Percentiles rank a stretch among this genome's conserved stretches.
Conservation (phyloP, 2,113 vertebrate genomes). For the Riparia riparia region DNA sequence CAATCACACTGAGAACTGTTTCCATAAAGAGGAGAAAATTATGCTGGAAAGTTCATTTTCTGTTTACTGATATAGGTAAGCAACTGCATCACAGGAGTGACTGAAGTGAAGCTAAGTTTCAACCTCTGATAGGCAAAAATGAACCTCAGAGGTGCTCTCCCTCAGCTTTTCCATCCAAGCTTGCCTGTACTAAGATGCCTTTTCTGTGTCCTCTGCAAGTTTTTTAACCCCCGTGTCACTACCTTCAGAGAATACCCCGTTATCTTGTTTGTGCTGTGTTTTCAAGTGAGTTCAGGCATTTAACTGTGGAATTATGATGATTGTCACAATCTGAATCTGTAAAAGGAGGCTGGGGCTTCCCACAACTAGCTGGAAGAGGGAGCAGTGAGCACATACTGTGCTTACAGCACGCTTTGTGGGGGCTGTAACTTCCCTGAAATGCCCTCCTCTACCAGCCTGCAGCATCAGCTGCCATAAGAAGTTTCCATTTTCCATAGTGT, state of each 20-base stretch:
- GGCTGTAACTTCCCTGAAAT: background rate
- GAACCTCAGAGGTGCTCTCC: background rate
- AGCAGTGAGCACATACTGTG: background rate
- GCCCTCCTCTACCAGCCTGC: background rate
- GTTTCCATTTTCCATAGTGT: background rate
- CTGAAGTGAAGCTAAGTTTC: background rate
- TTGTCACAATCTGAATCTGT: background rate
- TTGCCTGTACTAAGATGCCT: background rate
- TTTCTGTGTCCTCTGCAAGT: background rate
- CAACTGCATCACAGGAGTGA: background rate
- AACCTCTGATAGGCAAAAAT: background rate
- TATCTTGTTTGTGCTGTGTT: background rate
- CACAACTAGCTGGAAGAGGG: background rate
- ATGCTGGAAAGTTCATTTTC: background rate
- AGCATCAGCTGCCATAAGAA: background rate
- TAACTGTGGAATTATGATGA: background rate
- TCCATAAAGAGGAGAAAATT: background rate
- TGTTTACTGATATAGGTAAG: background rate
- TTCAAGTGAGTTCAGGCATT: background rate
- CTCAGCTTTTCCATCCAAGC: background rate
- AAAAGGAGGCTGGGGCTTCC: background rate
- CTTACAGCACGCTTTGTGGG: background rate
- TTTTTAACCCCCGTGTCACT: background rate
- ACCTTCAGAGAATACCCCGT: accelerated
- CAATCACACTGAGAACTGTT: background rate